Evolutionary conservation across 2,113 vertebrate genomes (phyloP).

Genomic region (Catharus bicknelli): DNA sequence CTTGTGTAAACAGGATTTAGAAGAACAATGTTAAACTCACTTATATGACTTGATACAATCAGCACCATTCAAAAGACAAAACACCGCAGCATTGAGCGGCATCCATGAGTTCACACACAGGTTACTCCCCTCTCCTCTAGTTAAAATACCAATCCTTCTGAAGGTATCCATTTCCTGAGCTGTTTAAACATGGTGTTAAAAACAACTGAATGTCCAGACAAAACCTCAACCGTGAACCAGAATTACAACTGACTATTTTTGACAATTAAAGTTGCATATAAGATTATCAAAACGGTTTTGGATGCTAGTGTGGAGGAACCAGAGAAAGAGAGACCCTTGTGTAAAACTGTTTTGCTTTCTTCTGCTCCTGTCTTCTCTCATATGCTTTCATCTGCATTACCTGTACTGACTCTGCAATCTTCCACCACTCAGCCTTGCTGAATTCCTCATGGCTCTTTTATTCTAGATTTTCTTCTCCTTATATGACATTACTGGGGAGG

Average conservation of each 20-base stretch:
- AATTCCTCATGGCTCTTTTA: neutral
- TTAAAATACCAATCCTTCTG: neutral
- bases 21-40: neutral
- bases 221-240: neutral
- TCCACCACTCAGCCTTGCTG: neutral
- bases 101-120: neutral
- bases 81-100: accelerated
- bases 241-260: neutral
- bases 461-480: neutral
- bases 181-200: neutral
- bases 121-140: neutral
- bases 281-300: neutral
- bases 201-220: neutral
- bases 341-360: neutral
- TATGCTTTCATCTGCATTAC: neutral
- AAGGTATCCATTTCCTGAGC: neutral
- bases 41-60: neutral
- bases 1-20: neutral
- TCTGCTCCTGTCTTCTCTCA: neutral
- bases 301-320: neutral
- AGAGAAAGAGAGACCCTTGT: neutral
- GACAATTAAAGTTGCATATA: neutral
- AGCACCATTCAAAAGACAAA: neutral
- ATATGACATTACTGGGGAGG: neutral
- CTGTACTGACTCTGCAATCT: neutral